Conservation (phyloP, 2,888 invertebrate species). For the Cantharis rufa region DNA sequence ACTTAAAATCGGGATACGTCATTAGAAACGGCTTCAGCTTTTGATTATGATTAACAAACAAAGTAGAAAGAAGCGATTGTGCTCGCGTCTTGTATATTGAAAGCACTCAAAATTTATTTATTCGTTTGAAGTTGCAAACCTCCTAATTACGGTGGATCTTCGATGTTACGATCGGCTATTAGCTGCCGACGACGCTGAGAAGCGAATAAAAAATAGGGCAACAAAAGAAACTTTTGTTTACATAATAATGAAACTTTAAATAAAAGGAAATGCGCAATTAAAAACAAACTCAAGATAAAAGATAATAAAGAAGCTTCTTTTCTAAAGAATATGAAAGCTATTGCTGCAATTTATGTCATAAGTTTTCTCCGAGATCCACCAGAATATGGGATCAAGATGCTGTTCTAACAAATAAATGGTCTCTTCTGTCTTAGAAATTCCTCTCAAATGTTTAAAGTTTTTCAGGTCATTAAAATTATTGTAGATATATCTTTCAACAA, state of each 20-base stretch:
- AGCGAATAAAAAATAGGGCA: slow-evolving; percentile 25
- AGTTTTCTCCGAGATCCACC: slow-evolving; percentile 34
- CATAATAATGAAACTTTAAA: slow-evolving; percentile 41
- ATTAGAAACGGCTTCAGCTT: neutral
- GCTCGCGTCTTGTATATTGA: neutral
- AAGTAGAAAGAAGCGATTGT: neutral
- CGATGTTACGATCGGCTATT: neutral
- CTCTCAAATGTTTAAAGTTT: slow-evolving; percentile 20
- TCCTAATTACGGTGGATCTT: neutral
- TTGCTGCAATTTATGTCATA: slow-evolving; percentile 39
- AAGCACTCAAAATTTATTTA: neutral
- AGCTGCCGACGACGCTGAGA: neutral
- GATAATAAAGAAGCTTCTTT: slow-evolving; percentile 40
- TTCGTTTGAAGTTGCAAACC: neutral
- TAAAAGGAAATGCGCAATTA: slow-evolving; percentile 44
- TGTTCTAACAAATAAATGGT: slow-evolving; percentile 24
- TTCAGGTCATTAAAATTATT: slow-evolving; percentile 19
- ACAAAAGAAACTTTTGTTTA: slow-evolving; percentile 36
- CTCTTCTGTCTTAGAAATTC: slow-evolving; percentile 19
- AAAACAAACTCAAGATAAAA: slow-evolving; percentile 41
- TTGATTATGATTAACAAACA: neutral
- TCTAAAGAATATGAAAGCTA: slow-evolving; percentile 41
- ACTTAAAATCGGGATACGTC: neutral
- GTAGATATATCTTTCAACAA: slow-evolving; percentile 5
- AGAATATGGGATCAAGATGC: slow-evolving; percentile 31